These are phyloP conservation scores for Drosophila azteca DNA, from an alignment of 1,140 invertebrate species.

Conservation along the genomic window DNA sequence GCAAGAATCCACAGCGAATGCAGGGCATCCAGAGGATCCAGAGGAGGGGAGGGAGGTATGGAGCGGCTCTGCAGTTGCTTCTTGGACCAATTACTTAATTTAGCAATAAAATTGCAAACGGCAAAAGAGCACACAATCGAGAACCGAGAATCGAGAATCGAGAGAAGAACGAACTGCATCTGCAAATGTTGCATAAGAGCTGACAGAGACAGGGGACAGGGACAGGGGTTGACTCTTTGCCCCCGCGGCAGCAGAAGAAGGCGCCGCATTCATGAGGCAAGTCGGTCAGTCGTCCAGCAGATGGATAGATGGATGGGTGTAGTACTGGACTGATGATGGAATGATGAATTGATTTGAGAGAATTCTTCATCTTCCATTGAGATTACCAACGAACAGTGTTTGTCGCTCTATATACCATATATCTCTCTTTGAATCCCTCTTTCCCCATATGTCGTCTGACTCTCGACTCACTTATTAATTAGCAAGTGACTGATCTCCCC, in stretches of 20 bases:
- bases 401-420: too few species aligned
- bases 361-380: too few species aligned
- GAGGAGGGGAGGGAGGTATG: not conserved
- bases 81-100: slow-evolving; percentile 77
- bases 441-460: not conserved
- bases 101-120: slow-evolving; percentile 67
- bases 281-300: slow-evolving; percentile 49
- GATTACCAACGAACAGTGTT: too few species aligned
- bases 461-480: slow-evolving; percentile 29
- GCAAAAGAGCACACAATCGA: slow-evolving; percentile 21
- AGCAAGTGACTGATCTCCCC: not conserved
- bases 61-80: slow-evolving; percentile 21
- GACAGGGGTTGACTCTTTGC: slow-evolving; percentile 13
- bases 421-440: not conserved
- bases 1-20: slow-evolving; percentile 49
- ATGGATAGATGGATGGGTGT: not conserved
- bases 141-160: slow-evolving; percentile 8
- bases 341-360: not conserved
- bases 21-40: not conserved
- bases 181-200: slow-evolving; percentile 70
- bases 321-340: not conserved
- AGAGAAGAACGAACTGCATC: slow-evolving; percentile 50
- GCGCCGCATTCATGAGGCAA: slow-evolving; percentile 39
- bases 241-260: slow-evolving; percentile 23
- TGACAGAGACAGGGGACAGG: not conserved